phyloP scores from a whole-genome alignment of 2,797 vertebrate genomes.

The Sebastes trivittatus region DNA sequence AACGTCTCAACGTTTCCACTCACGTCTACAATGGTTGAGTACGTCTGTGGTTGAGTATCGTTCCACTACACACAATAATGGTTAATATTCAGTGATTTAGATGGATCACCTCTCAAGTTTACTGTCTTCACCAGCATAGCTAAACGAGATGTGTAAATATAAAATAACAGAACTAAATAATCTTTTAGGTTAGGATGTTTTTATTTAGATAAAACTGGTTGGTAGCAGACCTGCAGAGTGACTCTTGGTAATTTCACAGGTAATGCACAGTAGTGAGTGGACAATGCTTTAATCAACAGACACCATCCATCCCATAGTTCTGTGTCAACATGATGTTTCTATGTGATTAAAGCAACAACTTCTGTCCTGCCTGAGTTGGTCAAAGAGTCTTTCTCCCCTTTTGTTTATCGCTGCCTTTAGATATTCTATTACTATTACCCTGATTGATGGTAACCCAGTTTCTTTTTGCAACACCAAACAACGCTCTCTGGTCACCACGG shows the following conservation, averaged over 20 bases:
- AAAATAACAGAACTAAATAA: too few relatives aligned
- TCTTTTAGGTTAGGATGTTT: too few relatives aligned
- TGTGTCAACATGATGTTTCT: not conserved
- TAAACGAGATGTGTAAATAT: too few relatives aligned
- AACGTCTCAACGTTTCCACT: conserved; percentile 17
- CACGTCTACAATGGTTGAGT: not conserved
- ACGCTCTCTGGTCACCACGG: not conserved
- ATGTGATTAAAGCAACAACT: not conserved
- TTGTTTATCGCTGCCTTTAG: not conserved
- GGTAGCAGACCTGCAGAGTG: too few relatives aligned
- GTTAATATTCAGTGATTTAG: not conserved
- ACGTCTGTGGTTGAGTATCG: not conserved
- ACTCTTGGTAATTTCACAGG: rapidly evolving
- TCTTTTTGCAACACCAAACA: conserved; percentile 7
- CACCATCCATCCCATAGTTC: not conserved
- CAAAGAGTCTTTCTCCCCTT: not conserved
- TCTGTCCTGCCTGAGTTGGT: not conserved
- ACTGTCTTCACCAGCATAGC: not conserved
- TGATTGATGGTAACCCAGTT: conserved; percentile 5
- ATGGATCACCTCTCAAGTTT: not conserved
- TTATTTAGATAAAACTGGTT: too few relatives aligned
- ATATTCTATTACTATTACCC: not conserved
- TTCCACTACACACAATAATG: not conserved
- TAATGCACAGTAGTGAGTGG: too few relatives aligned
- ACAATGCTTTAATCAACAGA: too few relatives aligned